phyloP scores from a whole-genome alignment of 2,113 vertebrate genomes.

The Cariama cristata region DNA sequence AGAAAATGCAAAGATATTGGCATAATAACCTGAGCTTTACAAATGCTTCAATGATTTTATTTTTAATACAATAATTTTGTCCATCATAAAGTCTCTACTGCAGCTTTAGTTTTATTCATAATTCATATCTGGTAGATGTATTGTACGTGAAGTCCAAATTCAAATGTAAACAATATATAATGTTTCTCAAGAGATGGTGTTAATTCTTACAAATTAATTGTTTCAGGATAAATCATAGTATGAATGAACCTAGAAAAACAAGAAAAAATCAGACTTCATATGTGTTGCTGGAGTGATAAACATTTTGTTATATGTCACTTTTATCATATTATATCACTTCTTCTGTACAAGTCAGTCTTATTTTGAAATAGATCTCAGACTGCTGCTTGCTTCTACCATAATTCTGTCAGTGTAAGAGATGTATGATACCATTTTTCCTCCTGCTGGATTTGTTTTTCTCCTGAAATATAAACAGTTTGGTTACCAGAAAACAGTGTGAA shows the following conservation, averaged over 20 bases:
- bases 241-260: not conserved
- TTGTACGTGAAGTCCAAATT: not conserved
- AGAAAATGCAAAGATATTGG: not conserved
- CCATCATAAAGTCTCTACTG: not conserved
- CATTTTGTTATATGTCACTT: not conserved
- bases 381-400: not conserved
- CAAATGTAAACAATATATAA: not conserved
- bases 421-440: not conserved
- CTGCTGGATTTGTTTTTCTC: constrained; percentile 8
- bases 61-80: not conserved
- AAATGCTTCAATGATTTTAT: not conserved
- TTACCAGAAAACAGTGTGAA: not conserved
- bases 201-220: not conserved
- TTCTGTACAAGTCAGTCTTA: not conserved
- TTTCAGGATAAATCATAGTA: not conserved
- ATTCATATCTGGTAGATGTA: not conserved
- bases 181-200: not conserved
- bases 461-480: constrained; percentile 1
- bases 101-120: not conserved
- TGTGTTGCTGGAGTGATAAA: not conserved
- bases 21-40: not conserved
- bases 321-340: not conserved
- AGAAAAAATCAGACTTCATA: not conserved
- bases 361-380: not conserved
- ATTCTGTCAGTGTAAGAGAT: not conserved